Evolutionary conservation across 1,140 invertebrate species (phyloP).

Genomic region (Bursaphelenchus mucronatus): DNA sequence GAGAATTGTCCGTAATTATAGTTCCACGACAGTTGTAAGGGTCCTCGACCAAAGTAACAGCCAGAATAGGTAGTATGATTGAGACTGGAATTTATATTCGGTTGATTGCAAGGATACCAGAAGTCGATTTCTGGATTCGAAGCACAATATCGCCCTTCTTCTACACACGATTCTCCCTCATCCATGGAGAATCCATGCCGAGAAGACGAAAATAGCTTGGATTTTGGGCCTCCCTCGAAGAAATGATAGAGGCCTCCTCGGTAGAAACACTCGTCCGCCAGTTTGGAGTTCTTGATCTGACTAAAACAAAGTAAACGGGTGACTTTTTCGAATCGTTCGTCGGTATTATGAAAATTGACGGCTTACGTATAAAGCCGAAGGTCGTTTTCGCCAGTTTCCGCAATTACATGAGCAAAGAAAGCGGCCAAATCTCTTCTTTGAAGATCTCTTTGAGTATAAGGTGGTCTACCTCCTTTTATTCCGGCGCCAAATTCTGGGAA

Average conservation of each 20-base stretch:
- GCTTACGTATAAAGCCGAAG: conserved; percentile 23
- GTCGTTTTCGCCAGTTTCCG: conserved; percentile 44
- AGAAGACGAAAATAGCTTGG: conserved; percentile 43
- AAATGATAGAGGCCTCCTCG: conserved; percentile 57
- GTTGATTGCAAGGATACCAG: conserved; percentile 36
- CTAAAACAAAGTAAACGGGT: background rate
- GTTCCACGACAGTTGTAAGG: conserved; percentile 54
- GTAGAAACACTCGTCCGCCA: conserved; percentile 54
- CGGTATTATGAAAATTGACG: background rate
- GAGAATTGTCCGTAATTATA: conserved; percentile 58
- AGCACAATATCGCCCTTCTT: conserved; percentile 41
- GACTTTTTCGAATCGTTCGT: background rate
- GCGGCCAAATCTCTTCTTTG: conserved; percentile 36
- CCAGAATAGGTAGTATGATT: conserved; percentile 23
- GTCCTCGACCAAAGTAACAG: conserved; percentile 55
- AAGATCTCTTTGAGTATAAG: conserved; percentile 26
- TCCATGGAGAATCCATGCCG: conserved; percentile 28
- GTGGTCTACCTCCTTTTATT: conserved; percentile 6
- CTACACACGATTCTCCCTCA: conserved; percentile 28
- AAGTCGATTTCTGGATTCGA: conserved; percentile 32
- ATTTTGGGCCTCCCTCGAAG: conserved; percentile 56
- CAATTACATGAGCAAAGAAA: conserved; percentile 39
- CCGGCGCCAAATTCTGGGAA: conserved; percentile 53
- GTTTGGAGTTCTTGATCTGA: background rate
- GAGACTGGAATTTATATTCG: background rate